A percentile compares a stretch with the other conserved stretches of the same genome.
These are phyloP conservation scores for Digitonthophagus gazella DNA, from an alignment of 2,888 invertebrate genomes.

Conservation along the genomic window DNA sequence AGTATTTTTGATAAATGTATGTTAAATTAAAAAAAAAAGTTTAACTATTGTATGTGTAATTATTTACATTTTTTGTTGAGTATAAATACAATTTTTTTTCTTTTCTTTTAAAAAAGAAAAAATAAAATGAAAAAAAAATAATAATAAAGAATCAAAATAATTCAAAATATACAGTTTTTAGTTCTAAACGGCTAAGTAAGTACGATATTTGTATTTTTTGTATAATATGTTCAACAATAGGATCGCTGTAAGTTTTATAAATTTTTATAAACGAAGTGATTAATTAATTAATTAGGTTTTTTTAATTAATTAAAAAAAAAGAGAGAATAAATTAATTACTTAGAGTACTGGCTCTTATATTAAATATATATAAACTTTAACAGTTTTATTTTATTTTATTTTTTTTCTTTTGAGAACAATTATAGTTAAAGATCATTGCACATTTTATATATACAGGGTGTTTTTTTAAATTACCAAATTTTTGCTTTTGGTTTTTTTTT, in stretches of 20 bases:
- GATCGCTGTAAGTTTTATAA: constrained; percentile 32
- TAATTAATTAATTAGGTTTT: too few relatives aligned
- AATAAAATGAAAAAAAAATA: background rate
- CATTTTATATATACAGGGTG: constrained; percentile 19
- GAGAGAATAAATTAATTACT: constrained; percentile 49
- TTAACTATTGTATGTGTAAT: constrained; percentile 1
- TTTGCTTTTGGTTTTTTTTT: constrained; percentile 1
- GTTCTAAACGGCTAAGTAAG: constrained; percentile 28
- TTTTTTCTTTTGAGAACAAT: constrained; percentile 47
- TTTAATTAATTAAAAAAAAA: constrained; percentile 39
- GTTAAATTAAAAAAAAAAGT: constrained; percentile 1
- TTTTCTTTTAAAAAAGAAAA: background rate
- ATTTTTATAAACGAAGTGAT: constrained; percentile 6
- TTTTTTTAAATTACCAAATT: background rate
- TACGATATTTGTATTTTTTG: constrained; percentile 28
- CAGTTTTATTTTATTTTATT: too few relatives aligned
- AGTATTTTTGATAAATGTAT: background rate
- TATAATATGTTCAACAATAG: constrained; percentile 30
- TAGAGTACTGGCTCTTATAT: constrained; percentile 53
- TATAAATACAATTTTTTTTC: constrained; percentile 12
- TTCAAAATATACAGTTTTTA: constrained; percentile 18
- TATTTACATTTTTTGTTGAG: constrained; percentile 12
- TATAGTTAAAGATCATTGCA: constrained; percentile 38
- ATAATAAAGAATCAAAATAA: background rate
- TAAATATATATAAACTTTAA: constrained; percentile 52